Conservation (phyloP, 2,113 vertebrate species). For the Chelonoidis abingdonii region DNA sequence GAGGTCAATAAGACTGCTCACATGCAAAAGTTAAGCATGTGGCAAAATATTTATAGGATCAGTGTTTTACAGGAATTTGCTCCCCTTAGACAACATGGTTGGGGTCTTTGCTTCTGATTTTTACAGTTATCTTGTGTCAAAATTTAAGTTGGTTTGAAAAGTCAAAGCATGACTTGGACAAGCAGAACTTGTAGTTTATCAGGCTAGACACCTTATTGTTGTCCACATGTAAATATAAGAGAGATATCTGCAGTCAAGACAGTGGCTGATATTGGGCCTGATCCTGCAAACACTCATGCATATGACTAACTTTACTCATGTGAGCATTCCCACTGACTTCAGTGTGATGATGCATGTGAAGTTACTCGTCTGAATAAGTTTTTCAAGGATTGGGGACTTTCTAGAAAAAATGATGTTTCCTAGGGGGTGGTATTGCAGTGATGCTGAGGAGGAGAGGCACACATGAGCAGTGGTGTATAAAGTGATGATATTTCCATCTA, state of each 20-base stretch:
- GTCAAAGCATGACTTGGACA: not conserved
- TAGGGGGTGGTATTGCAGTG: not conserved
- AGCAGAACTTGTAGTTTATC: not conserved
- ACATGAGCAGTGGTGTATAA: not conserved
- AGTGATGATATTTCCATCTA: not conserved
- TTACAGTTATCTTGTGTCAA: not conserved
- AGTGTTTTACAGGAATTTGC: not conserved
- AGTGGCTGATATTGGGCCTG: no score
- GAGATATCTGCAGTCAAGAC: not conserved
- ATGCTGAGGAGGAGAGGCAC: not conserved
- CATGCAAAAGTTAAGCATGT: not conserved
- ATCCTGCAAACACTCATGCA: no score
- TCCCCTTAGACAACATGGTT: not conserved
- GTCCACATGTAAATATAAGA: not conserved
- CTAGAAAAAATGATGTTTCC: not conserved
- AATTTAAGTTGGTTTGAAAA: not conserved
- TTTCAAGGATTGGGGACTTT: not conserved
- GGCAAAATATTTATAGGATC: not conserved
- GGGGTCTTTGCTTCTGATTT: not conserved
- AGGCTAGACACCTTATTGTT: not conserved
- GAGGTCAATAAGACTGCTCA: accelerated
- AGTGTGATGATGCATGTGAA: not conserved
- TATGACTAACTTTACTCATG: not conserved
- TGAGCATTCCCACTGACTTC: not conserved
- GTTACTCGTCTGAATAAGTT: not conserved